Evolutionary conservation across 2,113 vertebrate species (phyloP).

Genomic region (Nanger granti): DNA sequence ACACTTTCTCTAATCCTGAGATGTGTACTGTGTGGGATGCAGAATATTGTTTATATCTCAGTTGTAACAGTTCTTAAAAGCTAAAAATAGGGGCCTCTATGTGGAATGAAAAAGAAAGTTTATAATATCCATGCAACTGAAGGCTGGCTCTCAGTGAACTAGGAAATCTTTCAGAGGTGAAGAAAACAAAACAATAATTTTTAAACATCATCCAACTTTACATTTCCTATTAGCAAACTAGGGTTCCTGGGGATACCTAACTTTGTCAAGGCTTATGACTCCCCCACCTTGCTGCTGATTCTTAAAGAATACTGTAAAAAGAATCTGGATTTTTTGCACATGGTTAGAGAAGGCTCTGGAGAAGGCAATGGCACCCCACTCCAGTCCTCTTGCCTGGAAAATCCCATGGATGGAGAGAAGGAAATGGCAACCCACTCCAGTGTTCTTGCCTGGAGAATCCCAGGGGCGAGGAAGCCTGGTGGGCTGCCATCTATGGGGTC

Average conservation of each 20-base stretch:
- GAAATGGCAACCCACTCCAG: too few species aligned
- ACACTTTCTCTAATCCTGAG: not conserved
- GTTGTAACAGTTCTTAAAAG: slow-evolving; percentile 47
- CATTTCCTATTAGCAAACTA: not conserved
- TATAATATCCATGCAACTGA: not conserved
- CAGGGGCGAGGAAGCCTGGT: too few species aligned
- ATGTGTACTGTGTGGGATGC: not conserved
- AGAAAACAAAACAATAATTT: slow-evolving; percentile 28
- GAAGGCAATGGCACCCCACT: too few species aligned
- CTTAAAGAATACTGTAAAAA: not conserved
- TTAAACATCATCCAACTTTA: not conserved
- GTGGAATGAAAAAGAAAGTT: slow-evolving; percentile 13
- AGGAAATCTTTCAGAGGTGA: slow-evolving; percentile 1
- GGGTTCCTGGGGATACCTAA: not conserved
- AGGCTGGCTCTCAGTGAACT: not conserved
- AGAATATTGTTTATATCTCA: not conserved
- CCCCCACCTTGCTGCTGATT: not conserved
- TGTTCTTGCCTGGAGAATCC: too few species aligned
- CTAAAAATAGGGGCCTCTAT: slow-evolving; percentile 29
- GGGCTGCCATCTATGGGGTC: too few species aligned
- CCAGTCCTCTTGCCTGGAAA: too few species aligned
- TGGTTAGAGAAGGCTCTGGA: not conserved
- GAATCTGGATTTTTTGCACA: not conserved
- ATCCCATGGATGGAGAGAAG: too few species aligned
- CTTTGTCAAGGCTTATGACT: not conserved